A percentile compares a stretch with the other conserved stretches of the same genome.
These are phyloP conservation scores for Sebastes fasciatus DNA, from an alignment of 2,113 vertebrate species.

Conservation along the genomic window DNA sequence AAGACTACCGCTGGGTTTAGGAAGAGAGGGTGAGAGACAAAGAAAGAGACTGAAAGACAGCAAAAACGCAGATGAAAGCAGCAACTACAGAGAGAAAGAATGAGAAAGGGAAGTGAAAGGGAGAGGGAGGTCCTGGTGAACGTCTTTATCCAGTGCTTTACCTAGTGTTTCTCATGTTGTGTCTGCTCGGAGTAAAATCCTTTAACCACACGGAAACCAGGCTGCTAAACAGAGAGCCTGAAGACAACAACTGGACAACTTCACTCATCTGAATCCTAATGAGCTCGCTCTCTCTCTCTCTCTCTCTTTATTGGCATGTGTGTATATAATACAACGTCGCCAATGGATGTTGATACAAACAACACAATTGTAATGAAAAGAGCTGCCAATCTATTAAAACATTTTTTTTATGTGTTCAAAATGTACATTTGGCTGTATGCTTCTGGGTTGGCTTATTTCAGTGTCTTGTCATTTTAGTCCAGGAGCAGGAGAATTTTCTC, in stretches of 20 bases:
- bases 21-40: constrained; percentile 46
- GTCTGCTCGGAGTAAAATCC: constrained; percentile 62
- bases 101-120: constrained; percentile 17
- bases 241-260: constrained; percentile 56
- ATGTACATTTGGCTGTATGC: too few species aligned
- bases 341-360: not conserved
- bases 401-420: too few species aligned
- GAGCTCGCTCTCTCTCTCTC: constrained; percentile 28
- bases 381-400: too few species aligned
- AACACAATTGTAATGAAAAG: not conserved
- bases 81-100: constrained; percentile 3
- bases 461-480: too few species aligned
- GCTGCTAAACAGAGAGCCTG: constrained; percentile 39
- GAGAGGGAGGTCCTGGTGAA: constrained; percentile 45
- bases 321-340: not conserved
- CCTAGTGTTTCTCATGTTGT: constrained; percentile 54
- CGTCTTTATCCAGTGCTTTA: constrained; percentile 63
- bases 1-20: constrained; percentile 43
- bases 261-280: constrained; percentile 63
- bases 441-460: too few species aligned
- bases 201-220: constrained; percentile 61
- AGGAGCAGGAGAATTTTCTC: too few species aligned
- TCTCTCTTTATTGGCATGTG: not conserved
- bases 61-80: constrained; percentile 30
- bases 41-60: constrained; percentile 26